These are phyloP conservation scores for Oncorhynchus mykiss DNA, from an alignment of 2,113 vertebrate species.

Conservation along the genomic window DNA sequence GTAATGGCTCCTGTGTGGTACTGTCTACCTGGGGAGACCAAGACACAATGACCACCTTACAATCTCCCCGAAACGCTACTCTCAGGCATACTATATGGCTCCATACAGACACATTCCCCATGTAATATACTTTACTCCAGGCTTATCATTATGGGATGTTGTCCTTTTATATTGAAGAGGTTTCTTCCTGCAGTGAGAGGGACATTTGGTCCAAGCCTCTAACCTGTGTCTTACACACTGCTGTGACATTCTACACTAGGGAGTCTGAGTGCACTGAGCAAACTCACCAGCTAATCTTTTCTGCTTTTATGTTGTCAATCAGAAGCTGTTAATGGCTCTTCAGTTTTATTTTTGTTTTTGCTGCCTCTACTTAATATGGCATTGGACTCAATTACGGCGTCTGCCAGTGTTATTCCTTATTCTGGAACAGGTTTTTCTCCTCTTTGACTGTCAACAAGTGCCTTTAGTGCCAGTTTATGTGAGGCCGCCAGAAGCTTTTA, in stretches of 20 bases:
- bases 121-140: not conserved
- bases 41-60: slow-evolving; percentile 45
- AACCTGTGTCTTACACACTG: slow-evolving; percentile 38
- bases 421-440: slow-evolving; percentile 47
- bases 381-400: slow-evolving; percentile 16
- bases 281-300: slow-evolving; percentile 17
- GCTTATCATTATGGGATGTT: not conserved
- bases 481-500: slow-evolving; percentile 67
- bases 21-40: slow-evolving; percentile 53
- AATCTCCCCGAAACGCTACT: not conserved
- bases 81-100: not conserved
- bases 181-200: slow-evolving; percentile 22
- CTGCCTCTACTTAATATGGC: not conserved
- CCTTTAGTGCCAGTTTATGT: slow-evolving; percentile 57
- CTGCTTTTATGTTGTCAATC: slow-evolving; percentile 12
- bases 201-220: slow-evolving; percentile 31
- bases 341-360: slow-evolving; percentile 1
- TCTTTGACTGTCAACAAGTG: slow-evolving; percentile 67
- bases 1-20: slow-evolving; percentile 57
- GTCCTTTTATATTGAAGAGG: no score
- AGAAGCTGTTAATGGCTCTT: not conserved
- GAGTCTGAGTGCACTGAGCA: slow-evolving; percentile 33
- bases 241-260: slow-evolving; percentile 59
- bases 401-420: slow-evolving; percentile 30
- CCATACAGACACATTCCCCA: slow-evolving; percentile 44